Percentiles rank a stretch among this genome's conserved stretches.
These are phyloP conservation scores for Corythornis madagascariensis DNA, from an alignment of 2,113 vertebrate genomes.

Conservation along the genomic window DNA sequence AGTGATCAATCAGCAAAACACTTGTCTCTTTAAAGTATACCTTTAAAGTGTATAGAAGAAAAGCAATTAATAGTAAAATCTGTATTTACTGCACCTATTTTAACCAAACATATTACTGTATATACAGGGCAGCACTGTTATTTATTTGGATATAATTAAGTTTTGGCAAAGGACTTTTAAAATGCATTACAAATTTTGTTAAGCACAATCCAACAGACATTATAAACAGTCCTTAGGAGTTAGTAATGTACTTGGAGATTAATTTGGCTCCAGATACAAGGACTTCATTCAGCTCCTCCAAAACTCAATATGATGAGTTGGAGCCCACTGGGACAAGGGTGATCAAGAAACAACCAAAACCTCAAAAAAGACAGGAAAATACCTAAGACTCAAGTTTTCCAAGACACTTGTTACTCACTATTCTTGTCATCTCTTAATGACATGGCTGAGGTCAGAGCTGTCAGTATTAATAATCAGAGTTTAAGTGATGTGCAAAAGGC, in stretches of 20 bases:
- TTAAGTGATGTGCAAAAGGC: neutral
- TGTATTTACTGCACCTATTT: constrained; percentile 8
- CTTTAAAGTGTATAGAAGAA: constrained; percentile 17
- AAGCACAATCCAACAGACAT: neutral
- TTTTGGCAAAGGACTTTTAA: constrained; percentile 22
- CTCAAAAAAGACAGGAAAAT: neutral
- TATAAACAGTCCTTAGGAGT: neutral
- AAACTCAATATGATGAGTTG: neutral
- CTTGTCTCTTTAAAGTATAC: constrained; percentile 15
- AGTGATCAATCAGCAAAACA: neutral
- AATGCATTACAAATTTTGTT: constrained; percentile 1
- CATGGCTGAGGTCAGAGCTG: neutral
- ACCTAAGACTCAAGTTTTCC: neutral
- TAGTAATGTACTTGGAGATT: accelerated
- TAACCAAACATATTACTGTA: constrained; percentile 5
- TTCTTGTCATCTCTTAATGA: neutral
- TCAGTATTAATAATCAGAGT: neutral
- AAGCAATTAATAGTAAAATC: neutral
- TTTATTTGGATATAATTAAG: constrained; percentile 54
- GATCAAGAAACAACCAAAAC: neutral
- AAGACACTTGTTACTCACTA: neutral
- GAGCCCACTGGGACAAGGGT: neutral
- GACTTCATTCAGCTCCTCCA: neutral
- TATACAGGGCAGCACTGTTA: neutral
- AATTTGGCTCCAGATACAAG: neutral